A percentile compares a stretch with the other conserved stretches of the same genome.
Conservation (phyloP, 64 coral and sea anemone genomes). For the Stichodactyla mertensii region DNA sequence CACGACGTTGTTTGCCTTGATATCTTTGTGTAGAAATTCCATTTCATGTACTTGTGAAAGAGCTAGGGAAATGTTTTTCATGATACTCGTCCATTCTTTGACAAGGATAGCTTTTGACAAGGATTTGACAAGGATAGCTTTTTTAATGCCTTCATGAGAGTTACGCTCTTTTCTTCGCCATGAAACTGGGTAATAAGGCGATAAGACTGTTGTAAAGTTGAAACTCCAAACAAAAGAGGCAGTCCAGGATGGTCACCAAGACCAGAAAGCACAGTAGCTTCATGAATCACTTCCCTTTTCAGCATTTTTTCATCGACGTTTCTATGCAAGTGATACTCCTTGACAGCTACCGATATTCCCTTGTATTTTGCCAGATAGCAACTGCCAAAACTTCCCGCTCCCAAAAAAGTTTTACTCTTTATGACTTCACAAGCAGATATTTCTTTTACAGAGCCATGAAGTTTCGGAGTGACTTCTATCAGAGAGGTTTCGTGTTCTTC, state of each 20-base stretch:
- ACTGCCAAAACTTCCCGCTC: slow-evolving; percentile 7
- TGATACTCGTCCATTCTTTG: slow-evolving; percentile 28
- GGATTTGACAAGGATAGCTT: slow-evolving; percentile 21
- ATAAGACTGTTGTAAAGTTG: slow-evolving; percentile 20
- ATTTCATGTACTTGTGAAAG: slow-evolving; percentile 36
- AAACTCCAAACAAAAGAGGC: slow-evolving; percentile 41
- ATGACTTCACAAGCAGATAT: slow-evolving; percentile 18
- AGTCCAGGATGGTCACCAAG: slow-evolving; percentile 48
- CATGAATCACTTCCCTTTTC: slow-evolving; percentile 36
- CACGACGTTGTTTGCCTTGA: slow-evolving; percentile 49
- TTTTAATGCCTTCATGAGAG: slow-evolving; percentile 18
- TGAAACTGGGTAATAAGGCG: slow-evolving; percentile 48
- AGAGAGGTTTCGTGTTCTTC: background rate
- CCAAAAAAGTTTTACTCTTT: slow-evolving; percentile 5
- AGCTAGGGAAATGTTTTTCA: slow-evolving; percentile 13
- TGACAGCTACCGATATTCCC: slow-evolving; percentile 40
- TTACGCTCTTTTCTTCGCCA: slow-evolving; percentile 19
- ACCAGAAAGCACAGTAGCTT: slow-evolving; percentile 37
- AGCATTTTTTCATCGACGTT: background rate
- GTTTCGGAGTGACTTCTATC: background rate
- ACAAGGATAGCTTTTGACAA: slow-evolving; percentile 9
- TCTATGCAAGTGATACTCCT: slow-evolving; percentile 17
- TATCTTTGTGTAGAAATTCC: slow-evolving; percentile 53
- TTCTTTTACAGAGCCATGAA: slow-evolving; percentile 15
- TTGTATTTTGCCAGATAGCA: slow-evolving; percentile 54